Evolutionary conservation across 2,888 invertebrate genomes (phyloP).

Genomic region (Spatulosminthurus flaviceps): DNA sequence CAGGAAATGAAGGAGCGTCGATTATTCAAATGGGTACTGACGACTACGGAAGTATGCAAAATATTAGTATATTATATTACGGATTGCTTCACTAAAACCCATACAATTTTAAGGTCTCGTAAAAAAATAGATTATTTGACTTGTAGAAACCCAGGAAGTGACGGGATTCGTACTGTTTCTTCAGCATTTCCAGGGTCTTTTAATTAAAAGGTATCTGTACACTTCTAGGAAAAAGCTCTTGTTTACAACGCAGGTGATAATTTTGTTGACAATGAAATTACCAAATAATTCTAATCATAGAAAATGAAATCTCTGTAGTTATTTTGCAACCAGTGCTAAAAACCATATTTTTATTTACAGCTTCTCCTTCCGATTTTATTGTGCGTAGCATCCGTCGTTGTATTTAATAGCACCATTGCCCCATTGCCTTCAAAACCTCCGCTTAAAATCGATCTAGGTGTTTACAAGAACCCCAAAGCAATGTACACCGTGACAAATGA

Average conservation of each 20-base stretch:
- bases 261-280: too few relatives aligned
- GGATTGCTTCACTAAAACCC: background rate
- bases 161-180: constrained; percentile 59
- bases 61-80: background rate
- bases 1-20: background rate
- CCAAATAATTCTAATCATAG: too few relatives aligned
- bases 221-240: constrained; percentile 51
- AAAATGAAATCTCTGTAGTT: too few relatives aligned
- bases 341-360: constrained; percentile 33
- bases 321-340: too few relatives aligned
- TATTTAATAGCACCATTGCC: constrained; percentile 53
- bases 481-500: constrained; percentile 48
- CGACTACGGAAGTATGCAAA: background rate
- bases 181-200: constrained; percentile 65
- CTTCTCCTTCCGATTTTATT: constrained; percentile 56
- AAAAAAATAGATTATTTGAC: too few relatives aligned
- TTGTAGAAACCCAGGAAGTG: background rate
- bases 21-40: background rate
- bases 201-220: constrained; percentile 66
- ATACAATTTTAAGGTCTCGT: too few relatives aligned
- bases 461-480: constrained; percentile 56
- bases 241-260: constrained; percentile 25
- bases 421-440: constrained; percentile 48
- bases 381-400: constrained; percentile 51
- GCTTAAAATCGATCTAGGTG: constrained; percentile 50